Base-by-base conservation (phyloP, 2,797 vertebrate genomes). In the Lepus oiostolus region DNA sequence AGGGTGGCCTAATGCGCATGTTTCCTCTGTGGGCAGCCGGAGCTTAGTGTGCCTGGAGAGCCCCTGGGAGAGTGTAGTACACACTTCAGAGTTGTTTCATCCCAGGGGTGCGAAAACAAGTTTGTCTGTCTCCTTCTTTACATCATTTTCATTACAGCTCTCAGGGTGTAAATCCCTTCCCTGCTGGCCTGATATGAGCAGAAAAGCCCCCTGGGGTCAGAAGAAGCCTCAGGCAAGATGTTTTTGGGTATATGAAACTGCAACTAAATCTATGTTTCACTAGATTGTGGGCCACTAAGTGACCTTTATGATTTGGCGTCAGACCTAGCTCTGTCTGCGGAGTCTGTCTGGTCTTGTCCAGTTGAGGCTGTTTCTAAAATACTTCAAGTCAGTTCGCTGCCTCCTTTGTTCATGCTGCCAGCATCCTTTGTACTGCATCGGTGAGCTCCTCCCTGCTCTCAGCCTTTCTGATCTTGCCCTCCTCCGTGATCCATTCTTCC, bases 261-360 rank as follows among this genome's bases (percentile, higher is more conserved):
- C 7, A 79, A 35, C 70, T 85, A 77, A 80, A 38, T 68, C 85
- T 91, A 21, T 82, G 21, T 76, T 90, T 89, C 76, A 88, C 21
- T 93, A 38, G 60, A 28, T 54, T 86, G 91, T 62, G 26, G 68
- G 47, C 30, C 24, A 30, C 17, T 52, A 50, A 70, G 17, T 71
- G 35, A 87, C 30, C 76, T 92, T 74, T 83, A 79, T 30, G 32
- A 71, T 65, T 80, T 92, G 28, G 52, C 28, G 47, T 85, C 38
- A 54, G 63, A 82, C 63, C 52, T 47, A n/a, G 42, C 60, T 81
- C 30, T 75, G 42, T 42, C 68, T 82, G 30, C 52, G 85, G 68
- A 91, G 84, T 77, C 30, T 83, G 50, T 79, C 60, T 85, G 82
- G 62, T 76, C 71, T 92, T 88, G 38, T 88, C 35, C 38, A 82